Conservation (phyloP, 2,113 vertebrate genomes). For the Oxyura jamaicensis region DNA sequence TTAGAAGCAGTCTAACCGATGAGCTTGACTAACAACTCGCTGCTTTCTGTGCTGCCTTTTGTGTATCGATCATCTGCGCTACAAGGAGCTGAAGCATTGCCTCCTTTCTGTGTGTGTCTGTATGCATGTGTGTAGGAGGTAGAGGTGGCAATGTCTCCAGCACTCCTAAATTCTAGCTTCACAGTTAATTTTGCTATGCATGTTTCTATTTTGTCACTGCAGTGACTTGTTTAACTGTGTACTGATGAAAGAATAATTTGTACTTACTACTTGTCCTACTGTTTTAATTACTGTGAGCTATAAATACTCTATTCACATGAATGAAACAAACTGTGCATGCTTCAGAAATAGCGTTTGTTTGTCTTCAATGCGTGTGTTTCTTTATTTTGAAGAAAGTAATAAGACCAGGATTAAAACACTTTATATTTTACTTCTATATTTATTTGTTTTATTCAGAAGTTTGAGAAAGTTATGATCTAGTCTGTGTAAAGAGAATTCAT, state of each 20-base stretch:
- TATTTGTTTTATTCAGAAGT: constrained; percentile 22
- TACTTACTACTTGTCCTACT: constrained; percentile 69
- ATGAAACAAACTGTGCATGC: constrained; percentile 62
- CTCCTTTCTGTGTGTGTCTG: neutral
- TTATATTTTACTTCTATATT: neutral
- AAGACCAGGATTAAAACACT: constrained; percentile 36
- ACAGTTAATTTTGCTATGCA: neutral
- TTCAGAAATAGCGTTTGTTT: constrained; percentile 69
- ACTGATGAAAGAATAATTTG: constrained; percentile 71
- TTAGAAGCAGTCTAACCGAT: neutral
- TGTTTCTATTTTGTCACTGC: constrained; percentile 52
- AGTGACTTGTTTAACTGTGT: constrained; percentile 62
- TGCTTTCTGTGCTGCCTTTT: constrained; percentile 32
- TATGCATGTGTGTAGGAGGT: constrained; percentile 12
- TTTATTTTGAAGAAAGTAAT: constrained; percentile 65
- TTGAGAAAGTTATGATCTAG: neutral
- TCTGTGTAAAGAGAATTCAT: neutral
- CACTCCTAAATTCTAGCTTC: neutral
- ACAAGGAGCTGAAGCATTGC: neutral
- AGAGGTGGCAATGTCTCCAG: constrained; percentile 22
- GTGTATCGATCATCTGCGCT: constrained; percentile 3
- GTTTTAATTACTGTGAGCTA: constrained; percentile 71
- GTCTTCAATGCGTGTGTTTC: constrained; percentile 27
- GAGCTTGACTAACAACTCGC: neutral
- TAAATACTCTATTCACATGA: constrained; percentile 68